phyloP scores from a whole-genome alignment of 2,113 vertebrate species.

The Gadus chalcogrammus region DNA sequence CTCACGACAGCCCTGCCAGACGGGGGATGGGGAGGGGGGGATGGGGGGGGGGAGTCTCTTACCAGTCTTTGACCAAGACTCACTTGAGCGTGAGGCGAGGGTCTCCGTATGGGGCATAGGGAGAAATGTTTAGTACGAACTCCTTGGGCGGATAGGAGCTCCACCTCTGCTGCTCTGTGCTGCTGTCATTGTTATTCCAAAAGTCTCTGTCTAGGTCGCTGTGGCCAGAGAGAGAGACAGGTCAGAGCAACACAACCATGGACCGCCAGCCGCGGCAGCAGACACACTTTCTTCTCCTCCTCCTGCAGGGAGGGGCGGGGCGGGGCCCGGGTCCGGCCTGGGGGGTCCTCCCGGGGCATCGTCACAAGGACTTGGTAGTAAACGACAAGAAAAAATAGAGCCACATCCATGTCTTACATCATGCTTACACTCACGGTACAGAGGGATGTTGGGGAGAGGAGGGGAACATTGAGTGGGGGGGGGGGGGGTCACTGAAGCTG shows the following conservation, averaged over 20 bases:
- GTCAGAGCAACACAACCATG: constrained; percentile 63
- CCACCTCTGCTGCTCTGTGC: constrained; percentile 99
- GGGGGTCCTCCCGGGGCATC: constrained; percentile 17
- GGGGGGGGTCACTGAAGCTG: constrained; percentile 32
- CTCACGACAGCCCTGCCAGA: constrained; percentile 70
- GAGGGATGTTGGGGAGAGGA: no score
- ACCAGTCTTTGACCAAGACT: constrained; percentile 86
- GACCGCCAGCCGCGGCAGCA: constrained; percentile 49
- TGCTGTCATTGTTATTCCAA: constrained; percentile 99
- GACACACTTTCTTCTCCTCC: not conserved
- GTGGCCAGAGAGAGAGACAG: constrained; percentile 72
- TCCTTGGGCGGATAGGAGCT: constrained; percentile 99
- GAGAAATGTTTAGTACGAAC: constrained; percentile 99
- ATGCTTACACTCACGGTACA: no score
- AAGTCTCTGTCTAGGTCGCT: constrained; percentile 99
- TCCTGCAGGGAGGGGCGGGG: constrained; percentile 1
- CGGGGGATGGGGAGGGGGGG: constrained; percentile 28
- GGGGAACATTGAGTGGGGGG: constrained; percentile 29
- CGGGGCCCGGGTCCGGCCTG: constrained; percentile 20
- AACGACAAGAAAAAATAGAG: no score
- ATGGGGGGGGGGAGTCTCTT: constrained; percentile 68
- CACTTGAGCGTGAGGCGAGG: constrained; percentile 99
- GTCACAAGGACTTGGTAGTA: no score
- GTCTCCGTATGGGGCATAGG: constrained; percentile 98
- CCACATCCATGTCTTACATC: no score